These are phyloP conservation scores for Rhinoderma darwinii DNA, from an alignment of 2,113 vertebrate genomes.

Conservation along the genomic window DNA sequence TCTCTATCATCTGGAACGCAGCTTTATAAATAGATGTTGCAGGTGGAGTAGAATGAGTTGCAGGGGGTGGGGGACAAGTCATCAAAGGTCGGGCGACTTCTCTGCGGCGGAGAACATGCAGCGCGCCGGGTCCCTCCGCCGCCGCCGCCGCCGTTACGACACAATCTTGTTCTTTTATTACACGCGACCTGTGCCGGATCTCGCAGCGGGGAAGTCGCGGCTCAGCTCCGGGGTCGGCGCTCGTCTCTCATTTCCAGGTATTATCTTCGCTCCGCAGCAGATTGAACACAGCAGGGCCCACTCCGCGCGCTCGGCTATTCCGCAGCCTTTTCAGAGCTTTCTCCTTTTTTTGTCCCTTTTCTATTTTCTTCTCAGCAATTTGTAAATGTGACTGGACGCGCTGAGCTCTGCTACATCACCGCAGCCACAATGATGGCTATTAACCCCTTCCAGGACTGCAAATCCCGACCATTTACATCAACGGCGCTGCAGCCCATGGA, in stretches of 20 bases:
- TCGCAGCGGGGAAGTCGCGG: slow-evolving; percentile 80
- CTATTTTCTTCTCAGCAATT: slow-evolving; percentile 62
- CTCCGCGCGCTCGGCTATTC: slow-evolving; percentile 73
- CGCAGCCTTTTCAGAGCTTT: slow-evolving; percentile 76
- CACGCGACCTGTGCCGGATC: slow-evolving; percentile 80
- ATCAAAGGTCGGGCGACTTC: neutral
- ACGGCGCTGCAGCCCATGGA: too few species aligned
- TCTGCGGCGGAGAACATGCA: slow-evolving; percentile 71
- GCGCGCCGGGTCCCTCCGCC: slow-evolving; percentile 81
- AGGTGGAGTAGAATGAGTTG: neutral
- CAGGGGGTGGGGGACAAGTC: neutral
- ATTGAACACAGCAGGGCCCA: slow-evolving; percentile 84
- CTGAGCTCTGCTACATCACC: neutral
- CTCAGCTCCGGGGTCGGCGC: slow-evolving; percentile 80
- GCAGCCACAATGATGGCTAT: neutral
- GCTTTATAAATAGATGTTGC: neutral
- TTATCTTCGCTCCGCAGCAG: slow-evolving; percentile 77
- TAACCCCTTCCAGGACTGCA: slow-evolving; percentile 4
- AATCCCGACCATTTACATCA: too few species aligned
- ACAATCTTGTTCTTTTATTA: slow-evolving; percentile 84
- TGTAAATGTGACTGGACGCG: slow-evolving; percentile 61
- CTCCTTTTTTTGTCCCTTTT: slow-evolving; percentile 61
- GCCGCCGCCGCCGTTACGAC: slow-evolving; percentile 83
- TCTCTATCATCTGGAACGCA: neutral
- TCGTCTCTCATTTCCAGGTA: slow-evolving; percentile 82